Percentiles rank a stretch among this genome's conserved stretches.
phyloP scores from a whole-genome alignment of 1,140 invertebrate genomes.

The Theocolax elegans region DNA sequence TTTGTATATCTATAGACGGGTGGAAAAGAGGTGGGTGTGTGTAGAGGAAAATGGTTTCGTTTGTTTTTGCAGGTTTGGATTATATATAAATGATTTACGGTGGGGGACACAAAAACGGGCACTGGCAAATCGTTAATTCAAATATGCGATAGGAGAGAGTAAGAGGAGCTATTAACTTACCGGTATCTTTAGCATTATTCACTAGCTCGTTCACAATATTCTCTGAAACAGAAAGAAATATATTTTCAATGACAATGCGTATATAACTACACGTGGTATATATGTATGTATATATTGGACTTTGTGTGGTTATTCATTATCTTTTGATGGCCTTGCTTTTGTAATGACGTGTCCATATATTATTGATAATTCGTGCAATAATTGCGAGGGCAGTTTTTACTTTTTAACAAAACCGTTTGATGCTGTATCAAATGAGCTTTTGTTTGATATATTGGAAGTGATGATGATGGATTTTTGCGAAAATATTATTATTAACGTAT shows the following conservation, averaged over 20 bases:
- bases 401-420: no score
- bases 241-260: not conserved
- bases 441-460: no score
- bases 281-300: not conserved
- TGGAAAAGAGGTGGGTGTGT: no score
- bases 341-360: no score
- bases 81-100: conserved; percentile 40
- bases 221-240: conserved; percentile 42
- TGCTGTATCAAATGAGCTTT: no score
- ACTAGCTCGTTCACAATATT: not conserved
- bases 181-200: not conserved
- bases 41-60: conserved; percentile 20
- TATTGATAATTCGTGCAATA: no score
- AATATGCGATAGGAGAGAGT: not conserved
- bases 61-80: conserved; percentile 1
- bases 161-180: conserved; percentile 26
- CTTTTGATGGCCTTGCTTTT: no score
- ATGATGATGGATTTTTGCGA: no score
- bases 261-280: not conserved
- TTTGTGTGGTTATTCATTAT: not conserved
- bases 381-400: no score
- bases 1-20: no score
- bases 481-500: no score
- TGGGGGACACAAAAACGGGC: conserved; percentile 4
- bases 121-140: conserved; percentile 9